Conservation (phyloP, 2,797 vertebrate genomes). For the Melanotaenia pygmaea region DNA sequence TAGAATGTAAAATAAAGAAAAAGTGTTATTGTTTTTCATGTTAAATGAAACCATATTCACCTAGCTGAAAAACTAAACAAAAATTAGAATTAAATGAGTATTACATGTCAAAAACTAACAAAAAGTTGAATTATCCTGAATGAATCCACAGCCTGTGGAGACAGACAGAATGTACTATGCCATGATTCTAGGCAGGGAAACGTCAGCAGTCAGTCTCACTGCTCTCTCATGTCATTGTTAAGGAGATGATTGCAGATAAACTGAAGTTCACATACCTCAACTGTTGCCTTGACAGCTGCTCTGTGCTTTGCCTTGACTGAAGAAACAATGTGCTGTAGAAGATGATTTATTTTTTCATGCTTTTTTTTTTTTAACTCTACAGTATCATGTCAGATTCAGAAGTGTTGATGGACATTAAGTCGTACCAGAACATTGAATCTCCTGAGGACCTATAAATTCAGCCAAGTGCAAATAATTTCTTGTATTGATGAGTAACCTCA, state of each 20-base stretch:
- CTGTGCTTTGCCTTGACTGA: conserved; percentile 64
- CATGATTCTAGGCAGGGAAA: conserved; percentile 38
- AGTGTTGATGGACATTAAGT: conserved; percentile 49
- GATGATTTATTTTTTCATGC: conserved; percentile 39
- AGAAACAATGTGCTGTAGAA: conserved; percentile 53
- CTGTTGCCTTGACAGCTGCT: conserved; percentile 61
- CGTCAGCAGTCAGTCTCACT: conserved; percentile 41
- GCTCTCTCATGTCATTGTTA: conserved; percentile 41
- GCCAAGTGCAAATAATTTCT: conserved; percentile 60
- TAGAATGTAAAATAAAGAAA: conserved; percentile 4
- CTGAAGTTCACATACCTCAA: conserved; percentile 70
- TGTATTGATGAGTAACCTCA: conserved; percentile 53
- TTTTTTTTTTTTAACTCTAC: conserved; percentile 35
- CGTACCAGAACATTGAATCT: conserved; percentile 53
- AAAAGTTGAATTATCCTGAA: conserved; percentile 22
- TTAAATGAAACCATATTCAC: conserved; percentile 7
- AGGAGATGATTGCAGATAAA: conserved; percentile 37
- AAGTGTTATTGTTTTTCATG: neutral
- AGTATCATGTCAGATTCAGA: conserved; percentile 44
- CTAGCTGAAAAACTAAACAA: neutral
- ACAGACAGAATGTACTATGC: conserved; percentile 52
- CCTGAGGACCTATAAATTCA: conserved; percentile 56
- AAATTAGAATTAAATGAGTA: neutral
- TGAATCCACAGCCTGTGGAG: conserved; percentile 16
- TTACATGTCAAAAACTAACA: neutral